A percentile compares a stretch with the other conserved stretches of the same genome.
Evolutionary conservation across 2,797 vertebrate genomes (phyloP).

Genomic region (Macrochelys suwanniensis): DNA sequence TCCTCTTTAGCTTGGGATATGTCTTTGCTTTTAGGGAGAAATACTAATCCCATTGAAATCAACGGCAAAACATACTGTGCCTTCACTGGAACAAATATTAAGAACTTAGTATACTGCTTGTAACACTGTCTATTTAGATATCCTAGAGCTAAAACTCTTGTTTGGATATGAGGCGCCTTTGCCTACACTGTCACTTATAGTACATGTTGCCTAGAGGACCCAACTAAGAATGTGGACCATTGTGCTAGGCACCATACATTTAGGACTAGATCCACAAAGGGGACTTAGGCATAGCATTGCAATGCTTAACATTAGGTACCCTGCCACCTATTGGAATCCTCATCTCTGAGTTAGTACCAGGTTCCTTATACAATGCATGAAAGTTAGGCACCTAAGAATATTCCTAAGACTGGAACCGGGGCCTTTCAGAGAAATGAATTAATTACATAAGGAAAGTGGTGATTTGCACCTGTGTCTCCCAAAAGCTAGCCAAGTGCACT

Average conservation of each 20-base stretch:
- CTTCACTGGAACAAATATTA: neutral
- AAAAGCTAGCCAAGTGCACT: neutral
- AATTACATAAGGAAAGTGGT: too few species aligned
- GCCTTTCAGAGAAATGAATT: too few species aligned
- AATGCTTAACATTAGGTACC: neutral
- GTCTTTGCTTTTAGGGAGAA: neutral
- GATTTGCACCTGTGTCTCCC: neutral
- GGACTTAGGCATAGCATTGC: neutral
- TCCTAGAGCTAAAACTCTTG: neutral
- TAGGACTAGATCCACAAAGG: neutral
- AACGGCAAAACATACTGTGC: neutral
- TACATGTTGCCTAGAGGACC: neutral
- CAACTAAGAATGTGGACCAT: constrained; percentile 16
- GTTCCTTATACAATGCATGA: neutral
- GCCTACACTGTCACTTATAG: neutral
- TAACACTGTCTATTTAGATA: neutral
- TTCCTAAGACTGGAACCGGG: too few species aligned
- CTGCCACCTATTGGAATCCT: neutral
- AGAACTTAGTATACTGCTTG: neutral
- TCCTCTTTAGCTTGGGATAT: neutral
- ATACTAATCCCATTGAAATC: neutral
- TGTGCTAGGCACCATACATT: constrained; percentile 7
- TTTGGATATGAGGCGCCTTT: neutral
- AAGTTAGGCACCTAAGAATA: too few species aligned
- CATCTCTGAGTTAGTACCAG: neutral